Conservation (phyloP, 2,888 invertebrate species). For the Kryphioiulus occultus region DNA sequence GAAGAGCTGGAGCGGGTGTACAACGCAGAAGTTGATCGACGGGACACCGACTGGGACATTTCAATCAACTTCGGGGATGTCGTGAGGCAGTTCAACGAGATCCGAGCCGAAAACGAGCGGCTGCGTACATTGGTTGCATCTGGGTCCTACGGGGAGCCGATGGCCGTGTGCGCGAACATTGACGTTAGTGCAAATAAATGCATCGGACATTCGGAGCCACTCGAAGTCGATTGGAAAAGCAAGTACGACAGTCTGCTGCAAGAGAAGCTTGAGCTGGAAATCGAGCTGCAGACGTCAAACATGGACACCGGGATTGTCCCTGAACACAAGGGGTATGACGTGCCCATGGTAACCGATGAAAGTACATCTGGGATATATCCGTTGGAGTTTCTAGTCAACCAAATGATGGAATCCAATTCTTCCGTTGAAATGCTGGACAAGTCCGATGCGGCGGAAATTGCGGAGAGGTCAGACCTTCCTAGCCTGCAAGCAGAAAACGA, state of each 20-base stretch:
- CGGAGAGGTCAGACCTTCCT: not conserved
- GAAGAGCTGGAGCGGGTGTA: not conserved
- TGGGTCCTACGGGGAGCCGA: not conserved
- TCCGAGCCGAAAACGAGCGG: slow-evolving; percentile 14
- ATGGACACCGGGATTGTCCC: slow-evolving; percentile 2
- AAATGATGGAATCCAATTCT: not conserved
- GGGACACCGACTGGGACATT: slow-evolving; percentile 22
- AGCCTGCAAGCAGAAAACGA: slow-evolving; percentile 25
- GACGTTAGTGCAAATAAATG: not conserved
- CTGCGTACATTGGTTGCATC: not conserved
- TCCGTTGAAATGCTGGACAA: not conserved
- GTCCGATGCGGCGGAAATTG: not conserved
- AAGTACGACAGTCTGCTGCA: slow-evolving; percentile 47
- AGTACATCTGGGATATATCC: not conserved
- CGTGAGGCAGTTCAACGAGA: not conserved
- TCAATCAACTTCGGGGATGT: slow-evolving; percentile 4
- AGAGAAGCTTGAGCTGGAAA: slow-evolving; percentile 49
- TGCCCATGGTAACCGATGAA: not conserved
- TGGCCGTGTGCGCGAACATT: not conserved
- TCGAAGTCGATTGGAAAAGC: slow-evolving; percentile 32
- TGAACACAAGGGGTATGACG: not conserved
- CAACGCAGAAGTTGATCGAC: not conserved
- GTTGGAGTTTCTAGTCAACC: slow-evolving; percentile 18
- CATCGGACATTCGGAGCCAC: not conserved
- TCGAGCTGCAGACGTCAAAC: slow-evolving; percentile 14